Conservation (phyloP, 1,140 invertebrate species). For the Bathynomus jamesi region DNA sequence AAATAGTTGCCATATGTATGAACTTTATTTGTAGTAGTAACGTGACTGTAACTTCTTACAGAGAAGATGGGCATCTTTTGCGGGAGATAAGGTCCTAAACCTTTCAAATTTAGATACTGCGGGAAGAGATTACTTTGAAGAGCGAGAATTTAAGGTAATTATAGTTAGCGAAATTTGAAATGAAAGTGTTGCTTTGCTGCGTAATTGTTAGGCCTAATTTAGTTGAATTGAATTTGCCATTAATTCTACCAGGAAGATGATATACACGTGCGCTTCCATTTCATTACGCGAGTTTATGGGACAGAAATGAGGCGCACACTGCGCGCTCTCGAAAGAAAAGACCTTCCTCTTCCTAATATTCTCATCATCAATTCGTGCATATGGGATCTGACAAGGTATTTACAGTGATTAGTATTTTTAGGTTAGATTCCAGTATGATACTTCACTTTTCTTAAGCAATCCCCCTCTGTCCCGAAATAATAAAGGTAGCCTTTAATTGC, state of each 20-base stretch:
- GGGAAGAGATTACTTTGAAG: not conserved
- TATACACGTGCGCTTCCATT: conserved; percentile 6
- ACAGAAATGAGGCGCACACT: conserved; percentile 1
- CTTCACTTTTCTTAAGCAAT: not conserved
- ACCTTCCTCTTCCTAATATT: conserved; percentile 1
- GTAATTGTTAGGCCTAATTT: not conserved
- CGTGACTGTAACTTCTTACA: too few species aligned
- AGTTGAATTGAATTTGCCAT: not conserved
- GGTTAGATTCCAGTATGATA: not conserved
- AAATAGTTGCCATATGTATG: too few species aligned
- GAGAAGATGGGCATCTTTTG: not conserved
- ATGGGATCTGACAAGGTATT: conserved; percentile 14
- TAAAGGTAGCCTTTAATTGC: not conserved
- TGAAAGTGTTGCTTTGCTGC: not conserved
- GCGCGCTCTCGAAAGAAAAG: not conserved
- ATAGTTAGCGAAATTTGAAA: not conserved
- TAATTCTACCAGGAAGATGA: not conserved
- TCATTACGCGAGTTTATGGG: conserved; percentile 3
- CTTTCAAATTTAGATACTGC: not conserved
- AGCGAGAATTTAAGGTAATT: not conserved
- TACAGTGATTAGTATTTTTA: not conserved
- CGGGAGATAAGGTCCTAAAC: not conserved
- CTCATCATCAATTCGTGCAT: conserved; percentile 11
- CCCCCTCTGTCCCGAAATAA: not conserved
- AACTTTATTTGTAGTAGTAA: too few species aligned